These are phyloP conservation scores for Ursus arctos DNA, from an alignment of 2,113 vertebrate genomes.

Conservation along the genomic window DNA sequence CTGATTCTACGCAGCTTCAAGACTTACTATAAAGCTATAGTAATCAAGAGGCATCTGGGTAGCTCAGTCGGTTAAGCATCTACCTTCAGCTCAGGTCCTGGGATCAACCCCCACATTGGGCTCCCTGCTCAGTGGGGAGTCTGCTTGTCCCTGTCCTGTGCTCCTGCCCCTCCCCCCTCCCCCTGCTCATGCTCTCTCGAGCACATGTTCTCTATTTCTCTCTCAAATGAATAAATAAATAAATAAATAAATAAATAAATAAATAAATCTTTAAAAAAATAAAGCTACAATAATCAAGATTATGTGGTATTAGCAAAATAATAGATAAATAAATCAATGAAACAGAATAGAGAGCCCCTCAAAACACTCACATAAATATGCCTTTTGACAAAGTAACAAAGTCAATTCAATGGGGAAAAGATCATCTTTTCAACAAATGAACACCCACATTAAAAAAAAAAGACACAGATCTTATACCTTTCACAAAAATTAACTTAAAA, in stretches of 20 bases:
- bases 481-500: background rate
- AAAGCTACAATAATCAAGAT: background rate
- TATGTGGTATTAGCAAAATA: background rate
- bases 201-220: background rate
- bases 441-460: background rate
- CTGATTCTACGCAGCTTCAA: background rate
- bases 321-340: background rate
- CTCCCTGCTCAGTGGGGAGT: background rate
- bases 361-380: background rate
- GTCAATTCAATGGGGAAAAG: background rate
- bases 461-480: background rate
- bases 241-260: background rate
- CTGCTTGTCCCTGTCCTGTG: background rate
- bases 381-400: background rate
- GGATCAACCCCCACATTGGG: background rate
- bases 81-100: background rate
- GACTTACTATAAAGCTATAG: background rate
- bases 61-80: background rate
- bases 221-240: background rate
- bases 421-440: background rate
- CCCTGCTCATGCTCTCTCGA: background rate
- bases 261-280: background rate
- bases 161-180: background rate
- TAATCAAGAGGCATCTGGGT: background rate
- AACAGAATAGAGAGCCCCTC: background rate